These are phyloP conservation scores for Chlorospingus semifuscus DNA, from an alignment of 2,797 vertebrate species.

Conservation along the genomic window DNA sequence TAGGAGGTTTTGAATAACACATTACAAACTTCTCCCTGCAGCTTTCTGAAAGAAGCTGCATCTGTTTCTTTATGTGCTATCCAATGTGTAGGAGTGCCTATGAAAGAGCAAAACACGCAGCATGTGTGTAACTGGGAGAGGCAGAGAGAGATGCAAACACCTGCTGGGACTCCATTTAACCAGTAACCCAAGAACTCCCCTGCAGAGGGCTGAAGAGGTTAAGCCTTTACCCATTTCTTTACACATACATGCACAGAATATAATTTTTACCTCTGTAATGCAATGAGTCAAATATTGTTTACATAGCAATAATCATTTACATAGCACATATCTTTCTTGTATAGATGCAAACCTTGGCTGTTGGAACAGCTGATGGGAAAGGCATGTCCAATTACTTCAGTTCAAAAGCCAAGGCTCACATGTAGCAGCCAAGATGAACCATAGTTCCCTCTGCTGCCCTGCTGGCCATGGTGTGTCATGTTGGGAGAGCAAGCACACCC, in stretches of 20 bases:
- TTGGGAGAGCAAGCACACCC: not conserved
- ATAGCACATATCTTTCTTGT: not conserved
- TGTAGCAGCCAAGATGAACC: not conserved
- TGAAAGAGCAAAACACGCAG: not conserved
- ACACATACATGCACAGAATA: not conserved
- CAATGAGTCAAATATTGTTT: not conserved
- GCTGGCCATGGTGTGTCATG: not conserved
- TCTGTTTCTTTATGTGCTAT: constrained; percentile 28
- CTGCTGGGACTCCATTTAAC: constrained; percentile 30
- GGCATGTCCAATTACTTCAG: not conserved
- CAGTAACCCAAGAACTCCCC: constrained; percentile 40
- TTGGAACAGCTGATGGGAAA: not conserved
- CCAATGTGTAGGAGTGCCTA: not conserved
- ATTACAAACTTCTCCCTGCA: not conserved
- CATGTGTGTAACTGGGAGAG: not conserved
- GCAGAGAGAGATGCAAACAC: not conserved
- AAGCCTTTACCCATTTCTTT: not conserved
- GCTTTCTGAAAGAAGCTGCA: constrained; percentile 35
- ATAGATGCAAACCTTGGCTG: not conserved
- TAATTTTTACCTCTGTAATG: not conserved
- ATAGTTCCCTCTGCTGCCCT: not conserved
- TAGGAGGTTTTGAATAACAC: not conserved
- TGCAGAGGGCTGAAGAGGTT: not conserved
- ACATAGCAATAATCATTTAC: not conserved
- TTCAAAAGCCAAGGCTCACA: not conserved